Conservation (phyloP, 2,113 vertebrate genomes). For the Malurus elegans region DNA sequence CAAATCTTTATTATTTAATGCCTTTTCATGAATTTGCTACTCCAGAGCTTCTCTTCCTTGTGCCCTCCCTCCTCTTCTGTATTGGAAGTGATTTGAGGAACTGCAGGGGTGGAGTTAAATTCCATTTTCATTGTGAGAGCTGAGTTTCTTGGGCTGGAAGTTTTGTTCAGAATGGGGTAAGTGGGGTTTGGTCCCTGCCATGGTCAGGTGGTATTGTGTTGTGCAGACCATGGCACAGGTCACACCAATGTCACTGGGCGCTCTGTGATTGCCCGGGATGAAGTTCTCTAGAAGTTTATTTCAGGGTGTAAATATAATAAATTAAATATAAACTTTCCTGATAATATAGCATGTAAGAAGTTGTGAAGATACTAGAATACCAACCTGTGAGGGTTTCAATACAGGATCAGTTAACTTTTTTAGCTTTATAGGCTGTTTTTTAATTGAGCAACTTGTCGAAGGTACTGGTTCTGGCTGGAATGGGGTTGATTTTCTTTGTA, state of each 20-base stretch:
- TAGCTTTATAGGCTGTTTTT: not conserved
- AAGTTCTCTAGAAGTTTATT: not conserved
- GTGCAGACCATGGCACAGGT: not conserved
- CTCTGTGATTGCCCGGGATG: not conserved
- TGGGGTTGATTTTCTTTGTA: not conserved
- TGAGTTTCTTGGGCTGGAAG: not conserved
- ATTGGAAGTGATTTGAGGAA: not conserved
- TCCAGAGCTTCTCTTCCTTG: not conserved
- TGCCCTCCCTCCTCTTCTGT: not conserved
- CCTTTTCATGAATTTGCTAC: not conserved
- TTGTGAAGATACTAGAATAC: not conserved
- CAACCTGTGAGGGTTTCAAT: not conserved
- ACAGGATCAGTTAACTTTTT: not conserved
- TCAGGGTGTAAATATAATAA: no score
- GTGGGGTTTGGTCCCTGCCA: not conserved
- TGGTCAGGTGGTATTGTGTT: not conserved
- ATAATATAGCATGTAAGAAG: fast-evolving
- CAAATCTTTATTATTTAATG: not conserved
- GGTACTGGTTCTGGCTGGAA: not conserved
- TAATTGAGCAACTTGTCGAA: not conserved
- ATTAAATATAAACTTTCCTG: not conserved
- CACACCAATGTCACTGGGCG: fast-evolving
- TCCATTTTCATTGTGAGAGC: not conserved
- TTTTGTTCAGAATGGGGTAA: not conserved
- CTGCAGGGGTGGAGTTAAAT: not conserved